Percentiles rank a stretch among this genome's conserved stretches.
Evolutionary conservation across 1,140 invertebrate genomes (phyloP).

Genomic region (Ganaspis sp.): DNA sequence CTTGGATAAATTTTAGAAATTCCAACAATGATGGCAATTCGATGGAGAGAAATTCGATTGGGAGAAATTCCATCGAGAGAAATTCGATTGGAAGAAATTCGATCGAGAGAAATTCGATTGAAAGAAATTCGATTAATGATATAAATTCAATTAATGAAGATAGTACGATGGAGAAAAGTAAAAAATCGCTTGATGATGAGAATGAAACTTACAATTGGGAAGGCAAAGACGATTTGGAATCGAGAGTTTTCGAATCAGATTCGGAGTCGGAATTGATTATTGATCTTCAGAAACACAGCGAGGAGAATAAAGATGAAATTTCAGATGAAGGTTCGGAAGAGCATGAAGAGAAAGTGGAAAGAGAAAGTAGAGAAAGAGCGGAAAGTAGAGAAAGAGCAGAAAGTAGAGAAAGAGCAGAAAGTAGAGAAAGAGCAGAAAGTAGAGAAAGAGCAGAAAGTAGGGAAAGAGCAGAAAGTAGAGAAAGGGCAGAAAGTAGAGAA

Average conservation of each 20-base stretch:
- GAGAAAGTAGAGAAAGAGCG: too few species aligned
- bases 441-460: too few species aligned
- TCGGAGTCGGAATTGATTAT: conserved; percentile 70
- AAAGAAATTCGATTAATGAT: not conserved
- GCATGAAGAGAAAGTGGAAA: conserved; percentile 39
- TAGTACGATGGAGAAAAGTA: not conserved
- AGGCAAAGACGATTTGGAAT: conserved; percentile 27
- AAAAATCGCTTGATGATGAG: conserved; percentile 23
- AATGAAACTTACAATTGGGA: conserved; percentile 25
- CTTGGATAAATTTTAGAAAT: not conserved
- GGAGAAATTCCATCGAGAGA: not conserved
- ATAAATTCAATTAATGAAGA: not conserved
- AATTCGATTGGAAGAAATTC: not conserved
- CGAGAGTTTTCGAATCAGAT: conserved; percentile 19
- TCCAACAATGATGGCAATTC: not conserved
- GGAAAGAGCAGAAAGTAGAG: too few species aligned
- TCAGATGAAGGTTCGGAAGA: conserved; percentile 40
- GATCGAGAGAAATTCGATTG: too few species aligned
- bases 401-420: too few species aligned
- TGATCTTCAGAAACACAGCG: conserved; percentile 61
- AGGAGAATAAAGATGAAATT: conserved; percentile 50
- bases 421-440: too few species aligned
- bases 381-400: not conserved
- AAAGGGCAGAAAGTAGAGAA: too few species aligned
- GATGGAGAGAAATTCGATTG: too few species aligned